phyloP scores from a whole-genome alignment of 2,888 invertebrate species.

The Deroplatys truncata region DNA sequence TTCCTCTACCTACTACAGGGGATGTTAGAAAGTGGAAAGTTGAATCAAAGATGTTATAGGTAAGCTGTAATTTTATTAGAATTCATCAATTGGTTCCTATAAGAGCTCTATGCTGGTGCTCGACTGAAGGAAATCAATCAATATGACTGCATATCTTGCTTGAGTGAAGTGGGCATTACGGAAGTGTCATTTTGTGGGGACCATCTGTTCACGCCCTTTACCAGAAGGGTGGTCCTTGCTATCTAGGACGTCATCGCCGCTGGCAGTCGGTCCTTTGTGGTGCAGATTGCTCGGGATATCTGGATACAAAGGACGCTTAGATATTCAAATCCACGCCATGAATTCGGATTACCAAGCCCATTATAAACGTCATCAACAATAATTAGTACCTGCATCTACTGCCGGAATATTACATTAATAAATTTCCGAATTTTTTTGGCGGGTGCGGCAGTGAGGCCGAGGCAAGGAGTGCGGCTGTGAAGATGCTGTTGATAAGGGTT shows the following conservation, averaged over 20 bases:
- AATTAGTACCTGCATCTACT: neutral
- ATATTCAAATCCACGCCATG: neutral
- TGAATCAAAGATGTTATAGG: no score
- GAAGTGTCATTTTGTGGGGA: neutral
- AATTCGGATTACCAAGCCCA: neutral
- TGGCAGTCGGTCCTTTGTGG: neutral
- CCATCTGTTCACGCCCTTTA: neutral
- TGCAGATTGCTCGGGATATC: neutral
- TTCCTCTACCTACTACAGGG: no score
- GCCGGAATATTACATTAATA: neutral
- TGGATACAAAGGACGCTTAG: neutral
- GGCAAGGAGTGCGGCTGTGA: neutral
- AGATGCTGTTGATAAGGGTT: neutral
- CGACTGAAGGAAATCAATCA: neutral
- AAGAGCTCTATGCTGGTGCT: no score
- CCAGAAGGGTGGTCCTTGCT: neutral
- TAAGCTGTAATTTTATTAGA: no score
- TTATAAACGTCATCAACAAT: neutral
- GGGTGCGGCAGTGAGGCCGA: neutral
- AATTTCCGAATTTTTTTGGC: neutral
- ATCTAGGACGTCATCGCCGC: neutral
- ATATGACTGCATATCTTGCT: neutral
- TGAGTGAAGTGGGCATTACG: neutral
- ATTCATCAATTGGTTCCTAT: no score
- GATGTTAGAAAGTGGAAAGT: no score